phyloP scores from a whole-genome alignment of 2,113 vertebrate species.

The Nestor notabilis region DNA sequence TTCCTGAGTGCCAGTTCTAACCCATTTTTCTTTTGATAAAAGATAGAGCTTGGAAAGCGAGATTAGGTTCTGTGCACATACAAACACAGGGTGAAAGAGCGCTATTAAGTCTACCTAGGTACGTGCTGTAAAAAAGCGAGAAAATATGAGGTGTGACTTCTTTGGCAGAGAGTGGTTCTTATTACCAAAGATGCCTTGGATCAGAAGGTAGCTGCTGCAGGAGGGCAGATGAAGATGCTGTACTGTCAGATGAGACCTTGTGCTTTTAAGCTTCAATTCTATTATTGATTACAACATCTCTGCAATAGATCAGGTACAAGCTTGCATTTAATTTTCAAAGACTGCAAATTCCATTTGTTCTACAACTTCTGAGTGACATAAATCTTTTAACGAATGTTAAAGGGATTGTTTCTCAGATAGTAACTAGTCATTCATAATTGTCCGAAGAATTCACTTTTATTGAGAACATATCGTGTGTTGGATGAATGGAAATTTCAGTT shows the following conservation, averaged over 20 bases:
- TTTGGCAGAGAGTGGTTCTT: not conserved
- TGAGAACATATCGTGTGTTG: not conserved
- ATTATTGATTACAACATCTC: slow-evolving; percentile 54
- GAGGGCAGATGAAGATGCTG: not conserved
- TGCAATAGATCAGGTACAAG: slow-evolving; percentile 41
- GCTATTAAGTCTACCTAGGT: not conserved
- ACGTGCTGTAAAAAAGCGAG: not conserved
- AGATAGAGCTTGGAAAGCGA: not conserved
- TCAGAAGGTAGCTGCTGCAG: not conserved
- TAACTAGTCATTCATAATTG: slow-evolving; percentile 7
- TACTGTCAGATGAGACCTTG: not conserved
- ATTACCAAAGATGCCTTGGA: not conserved
- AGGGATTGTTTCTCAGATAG: slow-evolving; percentile 29
- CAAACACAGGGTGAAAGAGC: not conserved
- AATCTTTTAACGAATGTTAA: slow-evolving; percentile 49
- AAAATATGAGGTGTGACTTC: not conserved
- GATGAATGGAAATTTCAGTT: not conserved
- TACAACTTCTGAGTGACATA: not conserved
- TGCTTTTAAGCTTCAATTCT: slow-evolving; percentile 41
- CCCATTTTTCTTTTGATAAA: not conserved
- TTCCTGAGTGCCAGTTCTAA: not conserved
- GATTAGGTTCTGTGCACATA: not conserved
- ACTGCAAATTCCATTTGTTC: slow-evolving; percentile 39
- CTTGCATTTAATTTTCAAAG: slow-evolving; percentile 55
- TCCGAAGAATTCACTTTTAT: not conserved